These are phyloP conservation scores for Proteles cristata DNA, from an alignment of 2,113 vertebrate genomes.

Conservation along the genomic window DNA sequence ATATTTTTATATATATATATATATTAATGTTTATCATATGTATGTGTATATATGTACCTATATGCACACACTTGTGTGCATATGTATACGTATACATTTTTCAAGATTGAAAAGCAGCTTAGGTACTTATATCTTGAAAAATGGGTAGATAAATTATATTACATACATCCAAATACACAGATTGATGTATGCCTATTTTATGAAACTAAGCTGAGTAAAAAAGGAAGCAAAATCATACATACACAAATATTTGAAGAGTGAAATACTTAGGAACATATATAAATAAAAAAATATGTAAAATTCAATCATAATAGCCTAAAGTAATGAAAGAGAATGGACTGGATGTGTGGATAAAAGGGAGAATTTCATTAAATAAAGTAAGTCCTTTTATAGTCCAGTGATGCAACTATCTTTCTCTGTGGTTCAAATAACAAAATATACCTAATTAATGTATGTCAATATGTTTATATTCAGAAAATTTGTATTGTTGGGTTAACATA, in stretches of 20 bases:
- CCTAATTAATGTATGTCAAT: not conserved
- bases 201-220: not conserved
- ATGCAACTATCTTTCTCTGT: not conserved
- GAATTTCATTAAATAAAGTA: not conserved
- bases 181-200: not conserved
- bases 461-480: not conserved
- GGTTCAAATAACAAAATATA: not conserved
- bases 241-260: not conserved
- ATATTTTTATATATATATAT: not conserved
- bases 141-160: not conserved
- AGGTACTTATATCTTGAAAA: not conserved
- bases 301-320: not conserved
- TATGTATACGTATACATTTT: not conserved
- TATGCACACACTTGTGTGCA: not conserved
- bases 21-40: not conserved
- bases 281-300: not conserved
- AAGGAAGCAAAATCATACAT: not conserved
- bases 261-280: not conserved
- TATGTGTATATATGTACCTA: not conserved
- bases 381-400: not conserved
- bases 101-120: not conserved
- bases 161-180: not conserved
- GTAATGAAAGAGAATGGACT: not conserved
- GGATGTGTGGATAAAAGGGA: not conserved
- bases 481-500: not conserved